These are phyloP conservation scores for Drosophila colorata DNA, from an alignment of 2,888 invertebrate genomes.

Conservation along the genomic window DNA sequence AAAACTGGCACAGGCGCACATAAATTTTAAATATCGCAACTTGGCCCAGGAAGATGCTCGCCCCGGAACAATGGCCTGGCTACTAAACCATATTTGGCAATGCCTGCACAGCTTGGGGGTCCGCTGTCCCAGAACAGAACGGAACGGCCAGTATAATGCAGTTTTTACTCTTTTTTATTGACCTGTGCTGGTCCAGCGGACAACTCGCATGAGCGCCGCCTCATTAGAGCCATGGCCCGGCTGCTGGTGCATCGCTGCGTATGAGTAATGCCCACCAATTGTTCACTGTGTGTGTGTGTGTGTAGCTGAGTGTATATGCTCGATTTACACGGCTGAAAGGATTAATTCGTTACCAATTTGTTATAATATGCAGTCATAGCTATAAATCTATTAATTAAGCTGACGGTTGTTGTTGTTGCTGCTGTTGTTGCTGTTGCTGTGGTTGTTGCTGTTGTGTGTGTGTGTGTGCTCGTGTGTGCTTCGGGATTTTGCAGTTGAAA, in stretches of 20 bases:
- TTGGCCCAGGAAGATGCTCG: constrained; percentile 57
- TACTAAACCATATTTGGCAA: constrained; percentile 65
- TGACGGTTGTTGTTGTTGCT: constrained; percentile 69
- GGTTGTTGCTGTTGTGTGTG: constrained; percentile 7
- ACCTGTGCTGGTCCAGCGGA: constrained; percentile 46
- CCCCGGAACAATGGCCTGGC: constrained; percentile 52
- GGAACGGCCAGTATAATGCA: constrained; percentile 59
- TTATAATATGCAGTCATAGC: constrained; percentile 82
- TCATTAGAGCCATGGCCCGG: constrained; percentile 31
- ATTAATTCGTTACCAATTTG: constrained; percentile 84
- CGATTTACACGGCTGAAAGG: constrained; percentile 82
- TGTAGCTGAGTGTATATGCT: not conserved
- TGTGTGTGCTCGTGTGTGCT: constrained; percentile 16
- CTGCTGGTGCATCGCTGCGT: constrained; percentile 58
- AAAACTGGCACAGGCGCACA: constrained; percentile 63
- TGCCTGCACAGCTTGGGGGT: constrained; percentile 29
- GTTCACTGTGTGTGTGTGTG: constrained; percentile 2
- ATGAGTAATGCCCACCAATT: constrained; percentile 63
- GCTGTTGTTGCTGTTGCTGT: constrained; percentile 5
- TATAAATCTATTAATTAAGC: constrained; percentile 84
- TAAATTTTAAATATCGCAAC: constrained; percentile 75
- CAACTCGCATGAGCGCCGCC: constrained; percentile 25
- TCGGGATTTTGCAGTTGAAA: constrained; percentile 62
- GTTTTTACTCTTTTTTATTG: constrained; percentile 81
- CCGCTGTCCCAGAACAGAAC: constrained; percentile 6